Evolutionary conservation across 2,888 invertebrate genomes (phyloP), one percentile per base, ranked within the genome.

Genomic region (Agrochola lychnidis): DNA sequence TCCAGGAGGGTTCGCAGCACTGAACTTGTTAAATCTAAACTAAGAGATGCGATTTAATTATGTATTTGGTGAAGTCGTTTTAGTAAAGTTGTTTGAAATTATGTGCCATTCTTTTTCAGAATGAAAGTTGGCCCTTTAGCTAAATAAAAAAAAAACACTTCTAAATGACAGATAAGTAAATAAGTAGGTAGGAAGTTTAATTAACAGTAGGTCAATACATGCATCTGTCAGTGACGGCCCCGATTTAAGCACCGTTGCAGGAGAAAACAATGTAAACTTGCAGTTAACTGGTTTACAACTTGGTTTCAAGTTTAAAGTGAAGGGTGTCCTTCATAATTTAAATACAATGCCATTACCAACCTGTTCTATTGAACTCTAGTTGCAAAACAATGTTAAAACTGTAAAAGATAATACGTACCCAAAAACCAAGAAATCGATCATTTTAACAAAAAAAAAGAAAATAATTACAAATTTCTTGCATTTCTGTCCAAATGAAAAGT

Each of bases 341-440:
- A 79, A 79, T 74, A 69, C 79, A 79, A 74, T 69, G 30, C 7
- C 59, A 73, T 25, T 30, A 22, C n/a, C 22, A 48, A 42, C 62
- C 22, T 67, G 22, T 79, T 51, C 51, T 36, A 59, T 25, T 73
- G 57, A 79, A n/a, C 42, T 61, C 6, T 40, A 6, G 40, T n/a
- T 14, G n/a, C 10, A 61, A 70, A 64, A 66, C 16, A 51, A 64
- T 45, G n/a, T 9, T 14, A 16, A 53, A 42, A 63, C 25, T 30
- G 19, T 59, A 14, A 53, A 67, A 53, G 16, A 36, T 12, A 19
- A 48, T 56, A 6, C 22, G 30, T 19, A 9, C 48, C 48, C 16
- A 16, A 0, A 22, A 2, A 36, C 10, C 4, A 30, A 42, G 22
- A n/a, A 63, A 16, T 75, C 25, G 9, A 19, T 16, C 16, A 67